phyloP scores from a whole-genome alignment of 2,888 invertebrate species.

The Synanthedon andrenaeformis region DNA sequence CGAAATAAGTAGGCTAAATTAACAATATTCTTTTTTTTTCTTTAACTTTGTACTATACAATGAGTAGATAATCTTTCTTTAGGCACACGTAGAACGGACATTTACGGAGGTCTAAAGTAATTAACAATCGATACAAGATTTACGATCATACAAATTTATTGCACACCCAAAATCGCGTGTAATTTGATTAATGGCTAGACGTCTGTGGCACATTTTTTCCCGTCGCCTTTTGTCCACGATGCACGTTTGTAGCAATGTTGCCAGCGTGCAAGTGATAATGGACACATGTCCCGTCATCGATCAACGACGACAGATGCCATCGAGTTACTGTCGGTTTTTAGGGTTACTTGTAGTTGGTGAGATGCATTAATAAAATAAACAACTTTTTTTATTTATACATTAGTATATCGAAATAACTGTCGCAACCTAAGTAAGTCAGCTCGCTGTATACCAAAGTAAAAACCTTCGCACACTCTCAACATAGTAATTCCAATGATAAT shows the following conservation, averaged over 20 bases:
- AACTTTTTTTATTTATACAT: too few relatives aligned
- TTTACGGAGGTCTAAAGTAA: background rate
- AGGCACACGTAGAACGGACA: background rate
- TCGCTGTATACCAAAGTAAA: too few relatives aligned
- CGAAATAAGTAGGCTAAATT: too few relatives aligned
- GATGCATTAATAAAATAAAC: too few relatives aligned
- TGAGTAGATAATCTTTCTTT: background rate
- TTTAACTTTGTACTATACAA: too few relatives aligned
- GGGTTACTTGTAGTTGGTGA: slow-evolving; percentile 19
- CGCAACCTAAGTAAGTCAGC: too few relatives aligned
- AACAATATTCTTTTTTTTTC: too few relatives aligned
- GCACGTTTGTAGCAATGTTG: slow-evolving; percentile 21
- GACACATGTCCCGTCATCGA: slow-evolving; percentile 64
- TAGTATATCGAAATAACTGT: background rate
- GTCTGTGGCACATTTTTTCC: slow-evolving; percentile 32
- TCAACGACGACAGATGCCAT: slow-evolving; percentile 50
- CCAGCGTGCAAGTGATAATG: slow-evolving; percentile 46
- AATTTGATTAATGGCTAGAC: slow-evolving; percentile 54
- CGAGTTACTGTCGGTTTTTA: slow-evolving; percentile 23
- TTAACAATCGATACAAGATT: slow-evolving; percentile 1
- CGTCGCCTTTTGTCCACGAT: slow-evolving; percentile 27
- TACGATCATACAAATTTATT: slow-evolving; percentile 22
- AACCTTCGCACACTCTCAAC: too few relatives aligned
- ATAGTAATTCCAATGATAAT: too few relatives aligned
- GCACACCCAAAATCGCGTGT: slow-evolving; percentile 38